Evolutionary conservation across 2,113 vertebrate genomes (phyloP).

Genomic region (Catharus minimus): DNA sequence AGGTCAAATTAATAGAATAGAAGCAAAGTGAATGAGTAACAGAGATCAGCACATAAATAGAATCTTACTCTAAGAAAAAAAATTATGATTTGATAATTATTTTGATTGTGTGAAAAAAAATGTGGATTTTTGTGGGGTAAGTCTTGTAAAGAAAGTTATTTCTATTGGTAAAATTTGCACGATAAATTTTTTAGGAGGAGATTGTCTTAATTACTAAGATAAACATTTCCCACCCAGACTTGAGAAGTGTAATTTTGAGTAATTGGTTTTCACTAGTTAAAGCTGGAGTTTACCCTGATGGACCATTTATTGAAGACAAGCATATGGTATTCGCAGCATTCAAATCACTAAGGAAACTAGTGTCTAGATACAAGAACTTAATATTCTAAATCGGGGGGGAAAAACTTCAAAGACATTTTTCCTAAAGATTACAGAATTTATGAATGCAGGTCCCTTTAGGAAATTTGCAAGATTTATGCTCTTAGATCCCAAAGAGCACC

Average conservation of each 20-base stretch:
- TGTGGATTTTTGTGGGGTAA: neutral
- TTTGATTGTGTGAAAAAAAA: neutral
- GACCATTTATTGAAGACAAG: neutral
- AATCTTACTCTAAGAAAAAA: neutral
- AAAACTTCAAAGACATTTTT: neutral
- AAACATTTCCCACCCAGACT: neutral
- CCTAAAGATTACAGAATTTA: neutral
- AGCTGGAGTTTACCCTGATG: neutral
- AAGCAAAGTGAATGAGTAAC: neutral
- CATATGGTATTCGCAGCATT: neutral
- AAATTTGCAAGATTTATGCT: neutral
- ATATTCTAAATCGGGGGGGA: neutral
- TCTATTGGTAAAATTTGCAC: neutral
- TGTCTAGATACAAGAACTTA: neutral
- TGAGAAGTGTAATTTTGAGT: neutral
- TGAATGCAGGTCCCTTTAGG: neutral
- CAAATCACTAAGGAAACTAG: neutral
- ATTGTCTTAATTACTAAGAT: neutral
- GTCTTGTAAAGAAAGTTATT: neutral
- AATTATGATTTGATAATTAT: neutral
- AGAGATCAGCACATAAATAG: neutral
- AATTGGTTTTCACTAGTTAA: neutral
- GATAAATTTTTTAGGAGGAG: neutral
- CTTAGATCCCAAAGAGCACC: neutral
- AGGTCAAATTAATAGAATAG: neutral